Base-by-base conservation (phyloP, 2,797 vertebrate species). In the Danio jaintianensis region DNA sequence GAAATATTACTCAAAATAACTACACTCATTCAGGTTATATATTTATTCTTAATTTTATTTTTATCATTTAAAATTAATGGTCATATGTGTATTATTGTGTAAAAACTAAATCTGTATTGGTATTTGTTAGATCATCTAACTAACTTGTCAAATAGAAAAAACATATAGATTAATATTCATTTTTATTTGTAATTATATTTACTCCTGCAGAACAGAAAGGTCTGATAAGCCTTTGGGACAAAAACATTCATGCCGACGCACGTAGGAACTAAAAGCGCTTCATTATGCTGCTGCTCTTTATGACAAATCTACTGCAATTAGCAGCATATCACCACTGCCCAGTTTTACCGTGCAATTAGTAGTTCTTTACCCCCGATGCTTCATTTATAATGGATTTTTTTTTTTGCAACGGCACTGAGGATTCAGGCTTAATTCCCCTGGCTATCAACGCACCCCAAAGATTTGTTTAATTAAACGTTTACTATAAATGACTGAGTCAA, bases 401-500 rank as follows among this genome's bases (percentile, higher is more conserved):
- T 72, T 79, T 80, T 53, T 73, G 61, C 9, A 80, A 61, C 73
- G 47, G 66, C 66, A 48, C 10, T 1, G 6, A 55, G 73, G 50
- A 53, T 68, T 64, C 62, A 48, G 38, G 76, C 62, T 64, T 64
- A 52, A 81, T 50, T 74, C 68, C 68, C 20, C 42, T 47, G 69
- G 55, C 59, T 47, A 84, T 78, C 68, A 78, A 50, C 22, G 36
- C 47, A 81, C 76, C 75, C 70, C 76, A 78, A 85, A 79, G 75
- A 69, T 78, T 75, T 75, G 73, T 72, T 68, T 82, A 82, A 87
- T 86, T 87, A 87, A 84, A 73, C 64, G 59, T 81, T 83, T 81
- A 75, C 79, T 82, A 81, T 79, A 84, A 82, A 83, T 75, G 67
- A 75, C 66, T 70, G 70, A 64, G 67, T 80, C 55, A 59, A 80